A percentile compares a stretch with the other conserved stretches of the same genome.
These are phyloP conservation scores for Nephrotoma guestfalica DNA, from an alignment of 2,888 invertebrate species.

Conservation along the genomic window DNA sequence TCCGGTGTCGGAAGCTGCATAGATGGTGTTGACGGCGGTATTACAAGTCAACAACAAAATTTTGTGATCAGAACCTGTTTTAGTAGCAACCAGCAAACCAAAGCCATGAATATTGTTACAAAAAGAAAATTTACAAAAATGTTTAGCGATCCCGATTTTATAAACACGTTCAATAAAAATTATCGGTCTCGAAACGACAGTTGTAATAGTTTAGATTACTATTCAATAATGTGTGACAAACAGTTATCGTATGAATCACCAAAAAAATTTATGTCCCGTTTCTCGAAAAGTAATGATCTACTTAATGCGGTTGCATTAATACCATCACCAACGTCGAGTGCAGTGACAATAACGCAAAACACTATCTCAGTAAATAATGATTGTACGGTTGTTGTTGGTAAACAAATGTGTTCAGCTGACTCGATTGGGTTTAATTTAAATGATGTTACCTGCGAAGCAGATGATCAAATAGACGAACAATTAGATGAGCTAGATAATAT, in stretches of 20 bases:
- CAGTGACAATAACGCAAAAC: background rate
- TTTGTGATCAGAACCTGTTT: background rate
- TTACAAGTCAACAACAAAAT: background rate
- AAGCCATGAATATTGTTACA: background rate
- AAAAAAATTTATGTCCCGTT: slow-evolving; percentile 19
- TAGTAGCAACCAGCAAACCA: background rate
- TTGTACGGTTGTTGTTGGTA: background rate
- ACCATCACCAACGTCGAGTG: background rate
- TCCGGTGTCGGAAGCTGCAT: background rate
- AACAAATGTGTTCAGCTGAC: background rate
- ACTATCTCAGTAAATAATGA: background rate
- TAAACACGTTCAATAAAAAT: slow-evolving; percentile 20
- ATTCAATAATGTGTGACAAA: slow-evolving; percentile 26
- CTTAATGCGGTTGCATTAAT: background rate
- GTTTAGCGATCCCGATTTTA: slow-evolving; percentile 22
- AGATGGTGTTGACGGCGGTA: background rate
- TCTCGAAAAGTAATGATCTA: background rate
- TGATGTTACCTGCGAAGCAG: background rate
- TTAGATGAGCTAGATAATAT: background rate
- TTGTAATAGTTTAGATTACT: slow-evolving; percentile 16
- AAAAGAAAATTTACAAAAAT: slow-evolving; percentile 15
- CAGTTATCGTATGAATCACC: slow-evolving; percentile 25
- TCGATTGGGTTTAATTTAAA: background rate
- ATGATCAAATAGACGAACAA: background rate
- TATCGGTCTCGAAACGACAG: slow-evolving; percentile 1